Evolutionary conservation across 2,113 vertebrate genomes (phyloP).

Genomic region (Microtus montanus): DNA sequence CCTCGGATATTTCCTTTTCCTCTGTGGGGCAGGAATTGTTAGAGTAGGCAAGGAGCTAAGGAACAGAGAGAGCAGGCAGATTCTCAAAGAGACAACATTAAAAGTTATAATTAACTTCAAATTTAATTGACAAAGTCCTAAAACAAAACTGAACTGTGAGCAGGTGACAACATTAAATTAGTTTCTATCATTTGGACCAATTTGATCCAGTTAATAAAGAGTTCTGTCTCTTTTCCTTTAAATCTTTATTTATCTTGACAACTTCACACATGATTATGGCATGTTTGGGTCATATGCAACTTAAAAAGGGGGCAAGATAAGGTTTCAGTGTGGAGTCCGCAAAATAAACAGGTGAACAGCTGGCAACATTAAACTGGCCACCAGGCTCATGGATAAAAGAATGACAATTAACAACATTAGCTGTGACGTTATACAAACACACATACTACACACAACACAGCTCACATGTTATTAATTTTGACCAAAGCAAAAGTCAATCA

Average conservation of each 20-base stretch:
- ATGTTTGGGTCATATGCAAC: background rate
- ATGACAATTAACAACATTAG: background rate
- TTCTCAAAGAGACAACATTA: background rate
- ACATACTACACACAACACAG: background rate
- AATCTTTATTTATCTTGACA: background rate
- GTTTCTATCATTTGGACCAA: background rate
- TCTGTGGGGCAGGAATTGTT: background rate
- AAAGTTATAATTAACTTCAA: background rate
- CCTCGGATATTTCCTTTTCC: background rate
- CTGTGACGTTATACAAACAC: background rate
- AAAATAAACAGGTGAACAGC: background rate
- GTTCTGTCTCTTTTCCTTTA: background rate
- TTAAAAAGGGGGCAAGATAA: background rate
- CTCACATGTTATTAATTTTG: background rate
- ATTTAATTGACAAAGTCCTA: background rate
- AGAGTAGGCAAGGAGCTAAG: background rate
- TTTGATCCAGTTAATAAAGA: background rate
- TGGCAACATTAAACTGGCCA: background rate
- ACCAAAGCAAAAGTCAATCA: too few relatives aligned
- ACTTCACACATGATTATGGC: background rate
- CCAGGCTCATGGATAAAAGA: background rate
- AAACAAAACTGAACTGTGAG: background rate
- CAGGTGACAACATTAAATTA: background rate
- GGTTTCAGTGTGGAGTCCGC: background rate
- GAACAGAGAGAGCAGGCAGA: background rate